A percentile compares a stretch with the other conserved stretches of the same genome.
Evolutionary conservation across 1,140 invertebrate genomes (phyloP).

Genomic region (Anoplophora glabripennis): DNA sequence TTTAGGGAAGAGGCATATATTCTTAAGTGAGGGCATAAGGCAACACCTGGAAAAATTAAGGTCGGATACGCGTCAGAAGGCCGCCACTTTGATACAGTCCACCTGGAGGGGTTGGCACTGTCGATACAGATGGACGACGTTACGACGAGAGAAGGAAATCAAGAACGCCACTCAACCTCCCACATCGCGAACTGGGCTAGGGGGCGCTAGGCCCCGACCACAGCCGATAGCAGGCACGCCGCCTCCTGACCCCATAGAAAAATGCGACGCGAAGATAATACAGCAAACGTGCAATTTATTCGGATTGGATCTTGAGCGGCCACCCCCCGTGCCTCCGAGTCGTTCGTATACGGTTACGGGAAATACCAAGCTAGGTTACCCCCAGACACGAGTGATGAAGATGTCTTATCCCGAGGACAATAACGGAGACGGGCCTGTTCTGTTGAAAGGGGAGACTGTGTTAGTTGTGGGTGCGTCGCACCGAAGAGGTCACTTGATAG

Average conservation of each 20-base stretch:
- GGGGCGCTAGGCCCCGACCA: slow-evolving; percentile 66
- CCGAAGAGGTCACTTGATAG: slow-evolving; percentile 75
- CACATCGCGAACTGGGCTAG: slow-evolving; percentile 16
- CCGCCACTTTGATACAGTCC: slow-evolving; percentile 75
- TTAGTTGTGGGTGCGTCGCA: slow-evolving; percentile 78
- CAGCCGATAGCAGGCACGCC: slow-evolving; percentile 86
- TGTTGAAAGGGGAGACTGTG: slow-evolving; percentile 79
- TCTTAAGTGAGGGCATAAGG: slow-evolving; percentile 89
- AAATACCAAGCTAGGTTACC: slow-evolving; percentile 90
- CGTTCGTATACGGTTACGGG: slow-evolving; percentile 86
- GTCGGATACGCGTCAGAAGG: slow-evolving; percentile 70
- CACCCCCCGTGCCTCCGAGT: slow-evolving; percentile 85
- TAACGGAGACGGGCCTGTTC: slow-evolving; percentile 53
- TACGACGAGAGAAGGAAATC: slow-evolving; percentile 54
- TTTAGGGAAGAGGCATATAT: slow-evolving; percentile 89
- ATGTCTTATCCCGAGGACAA: slow-evolving; percentile 73
- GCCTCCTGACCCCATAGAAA: slow-evolving; percentile 69
- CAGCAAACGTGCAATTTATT: slow-evolving; percentile 87
- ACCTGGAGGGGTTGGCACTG: slow-evolving; percentile 78
- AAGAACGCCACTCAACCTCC: slow-evolving; percentile 20
- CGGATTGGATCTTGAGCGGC: slow-evolving; percentile 84
- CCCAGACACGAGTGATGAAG: slow-evolving; percentile 87
- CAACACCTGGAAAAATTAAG: slow-evolving; percentile 83
- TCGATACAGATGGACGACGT: slow-evolving; percentile 62
- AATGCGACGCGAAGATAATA: slow-evolving; percentile 82